Percentiles rank a stretch among this genome's conserved stretches.
Evolutionary conservation across 2,888 invertebrate species (phyloP).

Genomic region (Elysia crispata): DNA sequence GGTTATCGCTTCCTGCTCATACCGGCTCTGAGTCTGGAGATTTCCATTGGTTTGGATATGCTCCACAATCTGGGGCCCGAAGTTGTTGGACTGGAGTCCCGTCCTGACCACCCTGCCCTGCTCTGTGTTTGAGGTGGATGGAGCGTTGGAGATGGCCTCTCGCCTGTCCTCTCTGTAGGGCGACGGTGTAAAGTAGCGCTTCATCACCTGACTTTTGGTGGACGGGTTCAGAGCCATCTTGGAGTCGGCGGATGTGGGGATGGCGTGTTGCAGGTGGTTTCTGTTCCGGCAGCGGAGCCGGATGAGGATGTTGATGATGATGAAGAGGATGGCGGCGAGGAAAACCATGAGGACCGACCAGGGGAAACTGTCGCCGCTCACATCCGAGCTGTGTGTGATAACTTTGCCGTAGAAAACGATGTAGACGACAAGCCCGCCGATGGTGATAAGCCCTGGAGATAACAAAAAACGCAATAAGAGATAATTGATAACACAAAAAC

Average conservation of each 20-base stretch:
- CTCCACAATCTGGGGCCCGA: neutral
- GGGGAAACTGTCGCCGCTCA: constrained; percentile 42
- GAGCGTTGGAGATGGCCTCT: constrained; percentile 30
- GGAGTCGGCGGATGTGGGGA: constrained; percentile 48
- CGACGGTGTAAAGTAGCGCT: constrained; percentile 47
- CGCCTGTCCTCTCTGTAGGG: constrained; percentile 46
- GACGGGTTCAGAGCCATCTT: constrained; percentile 50
- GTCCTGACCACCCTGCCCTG: neutral
- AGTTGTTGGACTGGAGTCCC: neutral
- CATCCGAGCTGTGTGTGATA: constrained; percentile 38
- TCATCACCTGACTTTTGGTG: constrained; percentile 44
- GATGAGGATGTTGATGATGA: constrained; percentile 45
- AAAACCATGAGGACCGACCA: constrained; percentile 48
- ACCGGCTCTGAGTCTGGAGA: too few relatives aligned
- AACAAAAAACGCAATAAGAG: neutral
- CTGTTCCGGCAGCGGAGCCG: constrained; percentile 36
- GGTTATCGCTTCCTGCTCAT: too few relatives aligned
- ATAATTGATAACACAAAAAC: too few relatives aligned
- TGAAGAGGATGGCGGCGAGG: constrained; percentile 43
- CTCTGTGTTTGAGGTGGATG: neutral
- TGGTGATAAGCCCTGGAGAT: constrained; percentile 35
- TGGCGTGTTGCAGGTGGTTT: constrained; percentile 43
- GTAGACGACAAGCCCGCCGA: constrained; percentile 48
- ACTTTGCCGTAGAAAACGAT: constrained; percentile 42
- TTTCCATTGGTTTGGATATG: too few relatives aligned